Evolutionary conservation across 2,797 vertebrate genomes (phyloP), one percentile per base, ranked within the genome.

Genomic region (Intellagama lesueurii): DNA sequence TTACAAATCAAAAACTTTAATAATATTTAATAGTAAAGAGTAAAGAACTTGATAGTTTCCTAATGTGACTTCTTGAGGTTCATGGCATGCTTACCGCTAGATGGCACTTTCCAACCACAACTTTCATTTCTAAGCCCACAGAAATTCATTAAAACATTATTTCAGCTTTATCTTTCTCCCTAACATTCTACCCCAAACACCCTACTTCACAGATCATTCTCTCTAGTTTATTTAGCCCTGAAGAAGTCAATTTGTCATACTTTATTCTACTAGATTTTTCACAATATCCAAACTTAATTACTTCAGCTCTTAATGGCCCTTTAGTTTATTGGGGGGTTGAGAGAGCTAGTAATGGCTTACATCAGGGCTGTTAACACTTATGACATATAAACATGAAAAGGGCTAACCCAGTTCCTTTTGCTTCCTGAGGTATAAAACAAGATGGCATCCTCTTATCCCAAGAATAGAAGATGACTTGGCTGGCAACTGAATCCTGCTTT

Each of bases 81-180:
- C 17, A 0, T 9, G 56, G 14, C 69, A 69, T 89, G 49, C 12
- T 90, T 81, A 66, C 93, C 94, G 92, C 60, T 11, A 96, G 90
- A 90, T 93, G 92, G 93, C 89, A 80, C 92, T 88, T 92, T 70
- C 40, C 92, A 88, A 80, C 90, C 35, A 6, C 88, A 52, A 80
- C 52, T 85, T 86, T 44, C 22, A 35, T 35, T n/a, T 70, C 22
- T 19, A 5, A 11, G 32, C 52, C 7, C 16, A 69, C 40, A 44
- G 60, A 49, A 77, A 26, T 35, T 56, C 52, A 66, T 8, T 47
- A n/a, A n/a, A 2, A 17, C 40, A n/a, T 47, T 47, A 69, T 26
- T 30, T 12, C 66, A 19, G 30, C n/a, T 78, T 80, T 26, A 60
- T 12, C 7, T 75, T 28, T 22, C 9, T 8, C 56, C 60, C 49